Evolutionary conservation across 1,140 invertebrate species (phyloP).

Genomic region (Agrypnia vestita): DNA sequence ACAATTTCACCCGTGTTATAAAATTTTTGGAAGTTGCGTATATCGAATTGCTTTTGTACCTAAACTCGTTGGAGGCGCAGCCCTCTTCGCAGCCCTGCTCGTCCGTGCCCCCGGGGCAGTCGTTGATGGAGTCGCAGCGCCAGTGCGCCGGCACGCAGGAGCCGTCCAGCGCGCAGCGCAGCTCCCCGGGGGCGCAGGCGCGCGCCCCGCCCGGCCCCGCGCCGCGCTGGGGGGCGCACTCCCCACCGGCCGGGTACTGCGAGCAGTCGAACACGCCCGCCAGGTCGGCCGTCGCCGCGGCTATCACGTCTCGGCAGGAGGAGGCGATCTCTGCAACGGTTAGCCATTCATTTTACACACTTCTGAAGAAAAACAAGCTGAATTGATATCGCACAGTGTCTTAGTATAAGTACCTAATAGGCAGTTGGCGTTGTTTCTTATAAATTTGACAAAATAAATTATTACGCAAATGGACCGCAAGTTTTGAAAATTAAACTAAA

Average conservation of each 20-base stretch:
- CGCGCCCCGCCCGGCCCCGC: conserved; percentile 62
- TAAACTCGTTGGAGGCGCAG: conserved; percentile 73
- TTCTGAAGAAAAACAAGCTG: too few relatives aligned
- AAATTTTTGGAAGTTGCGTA: neutral
- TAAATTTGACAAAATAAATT: too few relatives aligned
- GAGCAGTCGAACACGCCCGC: conserved; percentile 75
- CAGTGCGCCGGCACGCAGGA: conserved; percentile 77
- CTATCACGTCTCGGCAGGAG: conserved; percentile 76
- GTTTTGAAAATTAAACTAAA: too few relatives aligned
- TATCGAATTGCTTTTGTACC: conserved; percentile 62
- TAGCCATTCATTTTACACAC: too few relatives aligned
- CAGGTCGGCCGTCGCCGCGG: conserved; percentile 71
- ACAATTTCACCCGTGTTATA: too few relatives aligned
- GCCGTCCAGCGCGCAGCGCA: conserved; percentile 76
- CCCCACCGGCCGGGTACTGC: conserved; percentile 74
- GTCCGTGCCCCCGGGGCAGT: conserved; percentile 79
- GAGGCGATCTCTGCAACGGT: conserved; percentile 72
- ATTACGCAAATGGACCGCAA: too few relatives aligned
- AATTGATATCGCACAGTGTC: too few relatives aligned
- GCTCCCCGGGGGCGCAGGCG: conserved; percentile 74
- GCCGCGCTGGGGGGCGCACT: conserved; percentile 64
- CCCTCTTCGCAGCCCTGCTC: conserved; percentile 74
- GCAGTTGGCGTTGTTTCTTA: too few relatives aligned
- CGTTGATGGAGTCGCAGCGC: conserved; percentile 79
- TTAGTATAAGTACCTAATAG: too few relatives aligned